These are phyloP conservation scores for Pteronotus mesoamericanus DNA, from an alignment of 2,797 vertebrate species.

Conservation along the genomic window DNA sequence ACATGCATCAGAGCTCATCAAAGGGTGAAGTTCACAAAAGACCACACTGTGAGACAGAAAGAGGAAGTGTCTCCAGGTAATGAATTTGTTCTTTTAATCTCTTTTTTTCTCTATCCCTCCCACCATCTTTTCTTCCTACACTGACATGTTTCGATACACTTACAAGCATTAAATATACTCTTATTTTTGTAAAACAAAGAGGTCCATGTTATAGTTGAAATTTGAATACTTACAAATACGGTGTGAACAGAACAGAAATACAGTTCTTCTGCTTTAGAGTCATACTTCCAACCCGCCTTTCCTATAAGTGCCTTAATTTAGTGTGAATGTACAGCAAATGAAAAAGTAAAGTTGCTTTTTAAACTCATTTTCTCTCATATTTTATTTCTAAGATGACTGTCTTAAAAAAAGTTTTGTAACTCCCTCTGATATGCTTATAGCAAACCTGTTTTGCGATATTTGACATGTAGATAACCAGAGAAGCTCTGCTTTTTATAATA, in stretches of 20 bases:
- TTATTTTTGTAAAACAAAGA: not conserved
- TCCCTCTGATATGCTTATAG: not conserved
- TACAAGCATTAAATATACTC: not conserved
- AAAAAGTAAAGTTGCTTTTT: not conserved
- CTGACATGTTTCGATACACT: not conserved
- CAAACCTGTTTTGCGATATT: not conserved
- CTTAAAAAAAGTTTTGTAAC: not conserved
- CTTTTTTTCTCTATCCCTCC: not conserved
- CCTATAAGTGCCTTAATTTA: not conserved
- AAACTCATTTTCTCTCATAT: not conserved
- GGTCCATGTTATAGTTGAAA: not conserved
- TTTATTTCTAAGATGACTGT: not conserved
- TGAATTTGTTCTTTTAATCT: not conserved
- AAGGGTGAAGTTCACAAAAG: constrained; percentile 97
- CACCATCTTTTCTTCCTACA: not conserved
- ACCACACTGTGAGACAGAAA: constrained; percentile 97
- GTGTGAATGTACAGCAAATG: not conserved
- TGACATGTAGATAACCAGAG: not conserved
- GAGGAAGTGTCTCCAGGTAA: constrained; percentile 97
- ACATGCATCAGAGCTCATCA: constrained; percentile 98
- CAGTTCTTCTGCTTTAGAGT: not conserved
- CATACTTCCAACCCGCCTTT: not conserved
- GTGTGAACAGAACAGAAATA: not conserved
- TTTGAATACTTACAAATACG: not conserved
- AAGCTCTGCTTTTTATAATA: not conserved